These are phyloP conservation scores for Tachypleus tridentatus DNA, from an alignment of 1,140 invertebrate genomes.

Conservation along the genomic window DNA sequence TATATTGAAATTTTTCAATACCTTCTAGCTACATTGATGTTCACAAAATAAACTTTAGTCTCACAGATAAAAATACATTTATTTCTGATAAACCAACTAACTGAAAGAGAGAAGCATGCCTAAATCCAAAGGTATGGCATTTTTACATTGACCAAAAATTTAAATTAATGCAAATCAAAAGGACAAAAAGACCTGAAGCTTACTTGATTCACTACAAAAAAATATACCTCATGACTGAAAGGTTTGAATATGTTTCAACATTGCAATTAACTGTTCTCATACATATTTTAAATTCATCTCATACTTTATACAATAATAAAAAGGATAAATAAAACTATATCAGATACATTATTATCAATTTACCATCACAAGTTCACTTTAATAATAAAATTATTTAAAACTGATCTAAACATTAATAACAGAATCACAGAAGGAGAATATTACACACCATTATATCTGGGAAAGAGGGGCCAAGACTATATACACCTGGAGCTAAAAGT, in stretches of 20 bases:
- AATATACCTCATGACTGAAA: constrained; percentile 5
- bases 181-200: neutral
- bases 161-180: constrained; percentile 22
- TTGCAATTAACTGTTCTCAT: no score
- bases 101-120: no score
- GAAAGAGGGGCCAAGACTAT: constrained; percentile 43
- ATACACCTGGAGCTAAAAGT: constrained; percentile 29
- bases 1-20: no score
- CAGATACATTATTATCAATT: neutral
- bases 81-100: no score
- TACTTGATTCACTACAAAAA: neutral
- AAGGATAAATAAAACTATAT: neutral
- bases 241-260: neutral
- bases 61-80: no score
- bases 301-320: no score
- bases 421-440: neutral
- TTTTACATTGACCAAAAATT: constrained; percentile 6
- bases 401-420: no score
- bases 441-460: constrained; percentile 32
- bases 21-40: no score
- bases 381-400: neutral
- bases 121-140: no score
- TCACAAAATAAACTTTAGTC: no score
- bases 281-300: no score
- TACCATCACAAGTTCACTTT: neutral